Conservation (phyloP, 92 coral and sea anemone genomes). For the Isaurus tuberculatus region DNA sequence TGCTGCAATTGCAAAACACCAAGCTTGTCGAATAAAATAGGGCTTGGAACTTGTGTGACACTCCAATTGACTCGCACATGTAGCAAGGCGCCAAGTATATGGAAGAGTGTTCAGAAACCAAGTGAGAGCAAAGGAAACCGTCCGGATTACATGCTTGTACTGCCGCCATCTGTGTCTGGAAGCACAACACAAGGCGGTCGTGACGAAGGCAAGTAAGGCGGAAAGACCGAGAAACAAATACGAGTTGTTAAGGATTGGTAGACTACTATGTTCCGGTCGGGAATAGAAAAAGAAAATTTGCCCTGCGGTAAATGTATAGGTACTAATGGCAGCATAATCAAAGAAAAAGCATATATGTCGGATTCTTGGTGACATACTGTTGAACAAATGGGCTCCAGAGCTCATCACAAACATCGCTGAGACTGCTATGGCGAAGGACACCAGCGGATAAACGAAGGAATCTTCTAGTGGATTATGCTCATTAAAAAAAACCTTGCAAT, state of each 20-base stretch:
- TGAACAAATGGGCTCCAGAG: slow-evolving; percentile 86
- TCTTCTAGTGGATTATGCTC: slow-evolving; percentile 61
- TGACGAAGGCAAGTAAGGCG: slow-evolving; percentile 67
- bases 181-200: slow-evolving; percentile 88
- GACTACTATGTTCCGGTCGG: slow-evolving; percentile 73
- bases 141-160: slow-evolving; percentile 82
- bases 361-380: slow-evolving; percentile 82
- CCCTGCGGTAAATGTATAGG: slow-evolving; percentile 87
- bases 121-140: slow-evolving; percentile 74
- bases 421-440: slow-evolving; percentile 88
- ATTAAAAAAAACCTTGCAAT: slow-evolving; percentile 60
- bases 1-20: slow-evolving; percentile 84
- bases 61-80: slow-evolving; percentile 70
- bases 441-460: slow-evolving; percentile 76
- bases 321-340: slow-evolving; percentile 92
- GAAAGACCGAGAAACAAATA: slow-evolving; percentile 64
- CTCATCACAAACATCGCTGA: slow-evolving; percentile 82
- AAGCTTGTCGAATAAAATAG: slow-evolving; percentile 79
- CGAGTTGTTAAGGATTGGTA: slow-evolving; percentile 59
- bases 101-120: slow-evolving; percentile 85
- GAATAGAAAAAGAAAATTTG: slow-evolving; percentile 91
- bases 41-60: slow-evolving; percentile 79
- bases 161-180: slow-evolving; percentile 91
- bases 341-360: slow-evolving; percentile 92
- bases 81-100: slow-evolving; percentile 68